Base-by-base conservation (phyloP, 2,888 invertebrate genomes). In the Macrosoma leucophasiata region DNA sequence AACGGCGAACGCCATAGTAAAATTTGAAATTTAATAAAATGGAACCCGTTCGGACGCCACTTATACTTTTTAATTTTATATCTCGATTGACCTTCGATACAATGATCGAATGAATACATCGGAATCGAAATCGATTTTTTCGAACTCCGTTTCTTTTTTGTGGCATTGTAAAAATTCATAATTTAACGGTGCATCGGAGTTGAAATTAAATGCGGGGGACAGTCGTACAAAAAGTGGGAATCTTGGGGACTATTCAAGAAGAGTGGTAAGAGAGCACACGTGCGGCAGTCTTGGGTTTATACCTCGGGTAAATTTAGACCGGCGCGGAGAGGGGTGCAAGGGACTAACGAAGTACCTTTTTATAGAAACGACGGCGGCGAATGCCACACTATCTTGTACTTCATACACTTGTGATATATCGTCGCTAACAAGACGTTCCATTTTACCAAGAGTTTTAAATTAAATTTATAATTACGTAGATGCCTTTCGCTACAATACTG, bases 51-150 rank as follows among this genome's bases (percentile, higher is more conserved):
- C 68, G 62, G 58, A 64, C 55, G 55, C 68, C 70, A 65, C 67
- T 84, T 82, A 81, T 79, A 84, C 82, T 82, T 84, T 82, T 82
- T 82, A 81, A 82, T 81, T 78, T 75, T 70, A 72, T 72, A 76
- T 74, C 70, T 65, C 64, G 66, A 58, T 62, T 71, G 79, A 78
- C 79, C 82, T 81, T 81, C 78, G 74, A 59, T 68, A 62, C 69
- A 55, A 61, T 64, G 68, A 64, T 64, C 69, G 68, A 67, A 77
- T 78, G 73, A 69, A 79, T 74, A 71, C 67, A 60, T 76, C 66
- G 67, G 25, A 7, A n/a, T 23, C 14, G 12, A 12, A 45, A 50
- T 48, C 42, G 59, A 55, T 51, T 51, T 56, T 57, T 61, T 58
- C n/a, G n/a, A n/a, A n/a, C n/a, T n/a, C n/a, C n/a, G 52, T 46